Evolutionary conservation across 1,140 invertebrate genomes (phyloP).

Genomic region (Formica selysi): DNA sequence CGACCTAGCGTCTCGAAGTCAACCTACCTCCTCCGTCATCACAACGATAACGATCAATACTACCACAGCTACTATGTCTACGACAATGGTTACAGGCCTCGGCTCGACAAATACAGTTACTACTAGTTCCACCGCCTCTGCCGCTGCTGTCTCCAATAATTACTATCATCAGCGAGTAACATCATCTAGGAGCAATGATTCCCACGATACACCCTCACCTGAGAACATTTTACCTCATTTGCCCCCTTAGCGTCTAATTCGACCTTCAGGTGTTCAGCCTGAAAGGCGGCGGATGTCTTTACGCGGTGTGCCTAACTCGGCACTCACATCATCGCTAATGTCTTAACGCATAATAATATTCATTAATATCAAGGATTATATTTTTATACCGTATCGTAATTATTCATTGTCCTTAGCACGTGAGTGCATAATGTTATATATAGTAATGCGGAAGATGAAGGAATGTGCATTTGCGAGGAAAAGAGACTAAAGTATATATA

Average conservation of each 20-base stretch:
- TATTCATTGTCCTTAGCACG: slow-evolving; percentile 69
- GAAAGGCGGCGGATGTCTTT: slow-evolving; percentile 69
- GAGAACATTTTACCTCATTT: slow-evolving; percentile 84
- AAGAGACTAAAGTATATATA: slow-evolving; percentile 34
- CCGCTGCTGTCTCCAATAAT: slow-evolving; percentile 63
- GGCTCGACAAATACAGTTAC: slow-evolving; percentile 63
- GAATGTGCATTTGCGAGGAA: slow-evolving; percentile 23
- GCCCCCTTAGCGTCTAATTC: slow-evolving; percentile 83
- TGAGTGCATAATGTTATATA: slow-evolving; percentile 56
- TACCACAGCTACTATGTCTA: slow-evolving; percentile 64
- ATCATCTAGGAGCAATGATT: slow-evolving; percentile 66
- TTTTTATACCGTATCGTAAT: slow-evolving; percentile 85
- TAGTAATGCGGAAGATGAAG: neutral
- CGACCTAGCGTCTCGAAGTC: slow-evolving; percentile 52
- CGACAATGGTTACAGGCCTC: slow-evolving; percentile 55
- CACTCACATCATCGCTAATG: slow-evolving; percentile 75
- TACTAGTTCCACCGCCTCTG: slow-evolving; percentile 65
- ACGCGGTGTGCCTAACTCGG: slow-evolving; percentile 51
- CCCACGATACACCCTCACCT: slow-evolving; percentile 78
- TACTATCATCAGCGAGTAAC: slow-evolving; percentile 71
- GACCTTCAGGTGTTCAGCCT: slow-evolving; percentile 65
- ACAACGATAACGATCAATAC: slow-evolving; percentile 74
- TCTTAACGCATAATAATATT: slow-evolving; percentile 80
- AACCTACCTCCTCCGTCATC: slow-evolving; percentile 67
- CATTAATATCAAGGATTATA: slow-evolving; percentile 84